Conservation (phyloP, 2,113 vertebrate genomes). For the Crotalus horridus region DNA sequence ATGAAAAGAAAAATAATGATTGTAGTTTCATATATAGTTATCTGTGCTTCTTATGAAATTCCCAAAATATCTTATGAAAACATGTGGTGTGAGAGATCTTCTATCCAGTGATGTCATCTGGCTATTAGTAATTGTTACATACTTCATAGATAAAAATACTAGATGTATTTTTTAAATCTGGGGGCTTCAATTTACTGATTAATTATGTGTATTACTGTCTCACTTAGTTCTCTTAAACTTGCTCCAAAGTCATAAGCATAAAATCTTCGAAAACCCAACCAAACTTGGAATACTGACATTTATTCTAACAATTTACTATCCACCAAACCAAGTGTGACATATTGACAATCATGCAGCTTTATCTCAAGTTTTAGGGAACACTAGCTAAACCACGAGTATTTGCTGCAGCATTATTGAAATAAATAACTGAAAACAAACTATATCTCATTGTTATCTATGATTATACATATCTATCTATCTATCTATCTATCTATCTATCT, state of each 20-base stretch:
- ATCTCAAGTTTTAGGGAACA: slow-evolving; percentile 4
- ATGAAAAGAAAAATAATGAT: background rate
- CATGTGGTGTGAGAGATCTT: background rate
- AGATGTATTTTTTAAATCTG: background rate
- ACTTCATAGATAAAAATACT: background rate
- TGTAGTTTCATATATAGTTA: background rate
- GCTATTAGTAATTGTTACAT: slow-evolving; percentile 9
- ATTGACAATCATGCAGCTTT: background rate
- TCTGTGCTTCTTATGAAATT: background rate
- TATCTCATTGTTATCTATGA: background rate
- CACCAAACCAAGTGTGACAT: background rate
- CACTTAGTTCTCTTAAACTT: background rate
- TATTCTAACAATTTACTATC: background rate
- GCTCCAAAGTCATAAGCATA: background rate
- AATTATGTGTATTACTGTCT: background rate
- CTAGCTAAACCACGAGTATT: background rate
- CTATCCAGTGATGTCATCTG: background rate
- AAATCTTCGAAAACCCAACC: background rate
- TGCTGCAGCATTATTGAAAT: background rate
- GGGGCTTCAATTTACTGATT: background rate
- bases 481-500: too few relatives aligned
- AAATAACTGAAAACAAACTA: background rate
- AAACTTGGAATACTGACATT: background rate
- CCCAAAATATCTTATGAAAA: background rate
- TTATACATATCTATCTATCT: background rate